Evolutionary conservation across 2,888 invertebrate species (phyloP).

Genomic region (Alviniconcha strummeri): DNA sequence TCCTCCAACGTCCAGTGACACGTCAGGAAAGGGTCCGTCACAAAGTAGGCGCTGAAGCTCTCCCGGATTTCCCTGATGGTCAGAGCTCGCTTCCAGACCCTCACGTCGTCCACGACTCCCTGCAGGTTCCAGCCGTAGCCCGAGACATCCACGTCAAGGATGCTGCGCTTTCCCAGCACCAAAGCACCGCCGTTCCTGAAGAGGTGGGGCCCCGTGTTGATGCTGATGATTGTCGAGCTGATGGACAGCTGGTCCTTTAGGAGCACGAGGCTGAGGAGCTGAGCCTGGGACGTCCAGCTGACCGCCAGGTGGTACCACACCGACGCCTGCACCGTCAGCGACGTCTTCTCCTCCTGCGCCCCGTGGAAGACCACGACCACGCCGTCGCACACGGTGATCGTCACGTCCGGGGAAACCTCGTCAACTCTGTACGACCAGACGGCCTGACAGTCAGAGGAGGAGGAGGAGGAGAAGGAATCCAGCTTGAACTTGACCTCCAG

Average conservation of each 20-base stretch:
- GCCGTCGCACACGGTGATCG: conserved; percentile 44
- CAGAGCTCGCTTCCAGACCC: conserved; percentile 51
- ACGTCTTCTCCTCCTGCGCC: conserved; percentile 25
- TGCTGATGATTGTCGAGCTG: conserved; percentile 29
- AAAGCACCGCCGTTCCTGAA: conserved; percentile 53
- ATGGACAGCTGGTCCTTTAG: conserved; percentile 39
- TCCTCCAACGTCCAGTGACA: conserved; percentile 54
- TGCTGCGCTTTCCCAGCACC: conserved; percentile 51
- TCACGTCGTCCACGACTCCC: conserved; percentile 54
- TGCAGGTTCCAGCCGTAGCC: conserved; percentile 43
- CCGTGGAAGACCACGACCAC: conserved; percentile 39
- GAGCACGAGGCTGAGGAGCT: conserved; percentile 42
- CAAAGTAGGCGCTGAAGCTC: conserved; percentile 43
- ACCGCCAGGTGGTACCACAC: conserved; percentile 57
- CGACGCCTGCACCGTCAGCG: conserved; percentile 40
- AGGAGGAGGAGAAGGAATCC: neutral
- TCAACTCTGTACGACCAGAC: conserved; percentile 49
- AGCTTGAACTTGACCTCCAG: conserved; percentile 55
- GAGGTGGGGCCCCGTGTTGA: conserved; percentile 7
- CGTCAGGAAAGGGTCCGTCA: neutral
- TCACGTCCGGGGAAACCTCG: conserved; percentile 23
- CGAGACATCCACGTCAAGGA: conserved; percentile 24
- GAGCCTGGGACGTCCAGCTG: conserved; percentile 44
- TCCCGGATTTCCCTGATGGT: conserved; percentile 41
- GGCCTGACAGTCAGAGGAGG: conserved; percentile 42